A percentile compares a stretch with the other conserved stretches of the same genome.
Conservation (phyloP, 2,113 vertebrate species). For the Charadrius vociferus region DNA sequence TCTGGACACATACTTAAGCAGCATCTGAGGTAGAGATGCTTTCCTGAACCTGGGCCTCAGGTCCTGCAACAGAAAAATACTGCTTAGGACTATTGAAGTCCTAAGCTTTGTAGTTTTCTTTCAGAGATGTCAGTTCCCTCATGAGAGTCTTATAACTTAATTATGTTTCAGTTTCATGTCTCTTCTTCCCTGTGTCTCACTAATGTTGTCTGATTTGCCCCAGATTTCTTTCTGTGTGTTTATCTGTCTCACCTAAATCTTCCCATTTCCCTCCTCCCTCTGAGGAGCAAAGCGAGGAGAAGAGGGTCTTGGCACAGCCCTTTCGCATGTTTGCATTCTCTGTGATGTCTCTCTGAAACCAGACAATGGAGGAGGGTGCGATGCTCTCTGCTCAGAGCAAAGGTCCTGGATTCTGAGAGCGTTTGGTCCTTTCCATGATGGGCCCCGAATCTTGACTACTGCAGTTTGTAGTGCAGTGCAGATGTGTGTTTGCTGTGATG, state of each 20-base stretch:
- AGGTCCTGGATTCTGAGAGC: background rate
- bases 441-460: background rate
- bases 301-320: background rate
- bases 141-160: background rate
- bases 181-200: background rate
- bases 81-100: background rate
- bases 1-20: background rate
- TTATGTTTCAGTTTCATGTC: background rate
- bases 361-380: background rate
- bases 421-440: background rate
- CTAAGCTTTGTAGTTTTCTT: background rate
- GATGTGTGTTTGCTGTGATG: background rate
- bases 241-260: background rate
- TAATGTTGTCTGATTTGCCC: background rate
- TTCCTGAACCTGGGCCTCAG: background rate
- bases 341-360: background rate
- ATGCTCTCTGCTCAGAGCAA: background rate
- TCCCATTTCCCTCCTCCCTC: background rate
- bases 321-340: rapidly evolving
- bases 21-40: background rate
- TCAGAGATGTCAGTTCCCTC: background rate
- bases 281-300: background rate
- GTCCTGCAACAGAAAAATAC: background rate
- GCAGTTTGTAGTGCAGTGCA: background rate
- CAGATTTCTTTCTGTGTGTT: background rate